These are phyloP conservation scores for Orchestes rusci DNA, from an alignment of 2,888 invertebrate genomes.

Conservation along the genomic window DNA sequence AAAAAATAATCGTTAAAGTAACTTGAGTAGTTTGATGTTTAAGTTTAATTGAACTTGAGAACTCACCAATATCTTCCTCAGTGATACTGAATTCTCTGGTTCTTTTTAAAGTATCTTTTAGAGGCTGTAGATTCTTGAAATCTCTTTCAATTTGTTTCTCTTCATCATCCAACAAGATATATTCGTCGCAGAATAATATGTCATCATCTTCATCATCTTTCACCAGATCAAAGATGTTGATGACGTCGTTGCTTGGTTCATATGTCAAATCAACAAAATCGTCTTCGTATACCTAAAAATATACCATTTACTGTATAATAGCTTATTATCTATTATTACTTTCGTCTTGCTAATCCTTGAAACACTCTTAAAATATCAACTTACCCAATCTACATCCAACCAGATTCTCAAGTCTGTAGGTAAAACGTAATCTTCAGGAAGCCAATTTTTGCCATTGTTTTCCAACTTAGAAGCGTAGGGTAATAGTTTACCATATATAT, in stretches of 20 bases:
- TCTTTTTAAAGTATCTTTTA: slow-evolving; percentile 15
- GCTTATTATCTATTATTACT: neutral
- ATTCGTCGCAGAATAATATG: slow-evolving; percentile 33
- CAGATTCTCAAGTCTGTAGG: slow-evolving; percentile 42
- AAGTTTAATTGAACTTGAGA: too few relatives aligned
- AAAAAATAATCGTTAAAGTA: too few relatives aligned
- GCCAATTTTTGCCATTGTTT: slow-evolving; percentile 38
- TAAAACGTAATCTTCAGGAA: slow-evolving; percentile 40
- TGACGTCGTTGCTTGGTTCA: slow-evolving; percentile 15
- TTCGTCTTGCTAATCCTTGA: neutral
- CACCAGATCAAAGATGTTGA: slow-evolving; percentile 29
- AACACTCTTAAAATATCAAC: too few relatives aligned
- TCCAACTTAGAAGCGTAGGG: slow-evolving; percentile 37
- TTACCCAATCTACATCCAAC: slow-evolving; percentile 41
- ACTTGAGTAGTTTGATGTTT: too few relatives aligned
- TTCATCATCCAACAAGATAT: slow-evolving; percentile 28
- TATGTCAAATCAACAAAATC: slow-evolving; percentile 29
- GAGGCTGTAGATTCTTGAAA: slow-evolving; percentile 9
- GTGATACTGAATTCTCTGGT: slow-evolving; percentile 20
- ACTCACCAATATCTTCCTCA: slow-evolving; percentile 19
- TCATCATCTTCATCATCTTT: slow-evolving; percentile 30
- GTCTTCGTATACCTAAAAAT: slow-evolving; percentile 29
- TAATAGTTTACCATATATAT: slow-evolving; percentile 41
- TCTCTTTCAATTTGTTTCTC: slow-evolving; percentile 11
- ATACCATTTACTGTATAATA: too few relatives aligned